Base-by-base conservation (phyloP, 2,888 invertebrate genomes). In the Brassicogethes aeneus region DNA sequence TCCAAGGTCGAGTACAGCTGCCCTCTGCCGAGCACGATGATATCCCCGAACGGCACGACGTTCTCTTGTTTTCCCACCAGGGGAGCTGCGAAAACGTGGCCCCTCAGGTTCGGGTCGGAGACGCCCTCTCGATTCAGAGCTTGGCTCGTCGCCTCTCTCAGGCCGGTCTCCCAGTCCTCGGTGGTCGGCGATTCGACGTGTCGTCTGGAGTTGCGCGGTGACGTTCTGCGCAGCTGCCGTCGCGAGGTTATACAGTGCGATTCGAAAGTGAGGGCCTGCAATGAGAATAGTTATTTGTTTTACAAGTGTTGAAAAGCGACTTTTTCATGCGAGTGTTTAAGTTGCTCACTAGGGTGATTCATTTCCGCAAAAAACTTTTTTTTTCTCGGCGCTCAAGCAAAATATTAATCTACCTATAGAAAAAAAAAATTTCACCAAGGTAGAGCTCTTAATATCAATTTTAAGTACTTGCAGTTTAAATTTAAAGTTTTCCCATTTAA, bases 121-220 rank as follows among this genome's bases (percentile, higher is more conserved):
- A 75, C 72, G 54, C 73, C 72, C 54, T 77, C 76, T 47, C 76
- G 64, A 39, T 75, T 69, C 8, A 83, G 69, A 2, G 82, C 77
- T 48, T 82, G 70, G 54, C 77, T 79, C 3, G 78, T 76, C 46
- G 82, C 79, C 65, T 82, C 81, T 43, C 79, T 72, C 23, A 84
- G 62, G 2, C 82, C 80, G 42, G 75, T 74, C 61, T 82, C 80
- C 83, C 83, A 84, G 40, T 66, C 60, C 5, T 48, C 47, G 16
- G 51, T 44, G 12, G 52, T 46, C 12, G 49, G 17, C 14, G 31
- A 37, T 34, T 46, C 43, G 13, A 43, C 36, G 36, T 50, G 43
- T 23, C 23, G 5, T 5, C 23, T 5, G 7, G 14, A 33, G 14
- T 14, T 33, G 3, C 33, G 5, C 5, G 5, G n/a, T 5, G 33